These are phyloP conservation scores for Platycheirus albimanus DNA, from an alignment of 2,888 invertebrate species.

Conservation along the genomic window DNA sequence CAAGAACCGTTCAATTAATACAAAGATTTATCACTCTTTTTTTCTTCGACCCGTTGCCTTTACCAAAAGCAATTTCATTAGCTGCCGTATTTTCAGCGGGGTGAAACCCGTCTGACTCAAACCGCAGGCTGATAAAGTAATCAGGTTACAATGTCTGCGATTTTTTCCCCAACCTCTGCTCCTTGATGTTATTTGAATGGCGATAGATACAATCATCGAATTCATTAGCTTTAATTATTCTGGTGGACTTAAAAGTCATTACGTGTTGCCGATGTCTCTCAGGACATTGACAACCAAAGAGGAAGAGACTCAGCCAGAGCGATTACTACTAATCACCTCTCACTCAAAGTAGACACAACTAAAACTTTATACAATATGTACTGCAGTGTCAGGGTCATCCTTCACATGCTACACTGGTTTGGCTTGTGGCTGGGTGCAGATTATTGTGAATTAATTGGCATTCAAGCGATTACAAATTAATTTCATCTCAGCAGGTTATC, in stretches of 20 bases:
- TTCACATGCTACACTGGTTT: conserved; percentile 9
- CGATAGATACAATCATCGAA: conserved; percentile 33
- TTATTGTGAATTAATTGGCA: conserved; percentile 19
- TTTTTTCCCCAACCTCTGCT: neutral
- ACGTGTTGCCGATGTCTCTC: conserved; percentile 43
- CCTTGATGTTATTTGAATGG: neutral
- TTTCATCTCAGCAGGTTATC: conserved; percentile 9
- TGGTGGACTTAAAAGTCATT: conserved; percentile 56
- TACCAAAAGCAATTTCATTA: no score
- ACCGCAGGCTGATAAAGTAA: neutral
- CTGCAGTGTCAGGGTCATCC: conserved; percentile 24
- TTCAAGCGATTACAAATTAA: conserved; percentile 27
- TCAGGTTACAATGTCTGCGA: neutral
- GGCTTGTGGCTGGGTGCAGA: conserved; percentile 1
- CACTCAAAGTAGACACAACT: conserved; percentile 43
- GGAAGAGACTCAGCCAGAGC: conserved; percentile 45
- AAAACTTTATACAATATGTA: neutral
- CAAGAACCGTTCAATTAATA: no score
- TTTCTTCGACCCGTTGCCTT: no score
- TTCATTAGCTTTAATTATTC: conserved; percentile 64
- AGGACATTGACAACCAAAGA: conserved; percentile 21
- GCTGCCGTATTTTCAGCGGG: no score
- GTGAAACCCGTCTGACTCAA: neutral
- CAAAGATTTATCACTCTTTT: no score
- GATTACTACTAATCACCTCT: conserved; percentile 64